Percentiles rank a stretch among this genome's conserved stretches.
Evolutionary conservation across 2,888 invertebrate genomes (phyloP).

Genomic region (Rutpela maculata): DNA sequence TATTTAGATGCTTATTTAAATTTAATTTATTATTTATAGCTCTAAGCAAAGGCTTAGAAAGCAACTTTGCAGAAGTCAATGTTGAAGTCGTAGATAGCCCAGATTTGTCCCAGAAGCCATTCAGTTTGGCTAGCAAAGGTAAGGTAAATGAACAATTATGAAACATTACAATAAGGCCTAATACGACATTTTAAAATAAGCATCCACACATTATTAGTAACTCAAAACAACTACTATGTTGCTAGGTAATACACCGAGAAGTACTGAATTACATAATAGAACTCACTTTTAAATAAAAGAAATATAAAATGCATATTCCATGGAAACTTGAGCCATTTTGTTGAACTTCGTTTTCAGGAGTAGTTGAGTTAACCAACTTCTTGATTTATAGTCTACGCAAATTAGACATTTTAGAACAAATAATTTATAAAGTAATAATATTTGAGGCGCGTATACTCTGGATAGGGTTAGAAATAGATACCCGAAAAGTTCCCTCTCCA

Average conservation of each 20-base stretch:
- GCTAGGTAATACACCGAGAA: too few relatives aligned
- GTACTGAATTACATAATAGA: background rate
- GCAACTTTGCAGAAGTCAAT: slow-evolving; percentile 82
- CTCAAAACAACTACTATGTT: background rate
- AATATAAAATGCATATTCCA: too few relatives aligned
- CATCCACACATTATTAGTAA: background rate
- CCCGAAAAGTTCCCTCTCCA: too few relatives aligned
- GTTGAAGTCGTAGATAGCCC: slow-evolving; percentile 91
- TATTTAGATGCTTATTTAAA: background rate
- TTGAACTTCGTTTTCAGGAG: too few relatives aligned
- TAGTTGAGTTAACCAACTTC: too few relatives aligned
- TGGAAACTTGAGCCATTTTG: too few relatives aligned
- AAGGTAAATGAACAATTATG: slow-evolving; percentile 35
- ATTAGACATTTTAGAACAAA: too few relatives aligned
- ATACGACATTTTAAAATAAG: background rate
- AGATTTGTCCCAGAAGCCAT: slow-evolving; percentile 87
- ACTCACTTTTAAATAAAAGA: too few relatives aligned
- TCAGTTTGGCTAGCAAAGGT: slow-evolving; percentile 88
- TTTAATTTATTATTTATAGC: slow-evolving; percentile 76
- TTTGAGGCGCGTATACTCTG: too few relatives aligned
- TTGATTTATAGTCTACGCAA: too few relatives aligned
- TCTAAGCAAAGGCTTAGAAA: slow-evolving; percentile 80
- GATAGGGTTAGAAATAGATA: too few relatives aligned
- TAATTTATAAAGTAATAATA: too few relatives aligned
- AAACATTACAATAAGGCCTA: background rate